These are phyloP conservation scores for Heloderma charlesbogerti DNA, from an alignment of 2,113 vertebrate genomes.

Conservation along the genomic window DNA sequence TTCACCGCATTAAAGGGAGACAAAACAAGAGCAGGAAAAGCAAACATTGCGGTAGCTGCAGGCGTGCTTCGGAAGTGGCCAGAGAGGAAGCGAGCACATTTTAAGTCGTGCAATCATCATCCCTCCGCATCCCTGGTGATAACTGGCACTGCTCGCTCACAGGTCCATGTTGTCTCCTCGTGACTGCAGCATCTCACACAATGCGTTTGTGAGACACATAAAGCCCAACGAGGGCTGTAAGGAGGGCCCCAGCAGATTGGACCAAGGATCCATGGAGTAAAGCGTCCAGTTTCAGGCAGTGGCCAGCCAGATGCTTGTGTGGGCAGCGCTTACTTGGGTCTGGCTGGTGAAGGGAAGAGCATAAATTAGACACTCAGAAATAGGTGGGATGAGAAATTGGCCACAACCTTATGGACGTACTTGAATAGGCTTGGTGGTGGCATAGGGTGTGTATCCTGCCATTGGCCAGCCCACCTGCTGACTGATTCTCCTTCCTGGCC, in stretches of 20 bases:
- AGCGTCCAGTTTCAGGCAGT: background rate
- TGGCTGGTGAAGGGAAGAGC: too few relatives aligned
- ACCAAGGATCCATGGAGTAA: background rate
- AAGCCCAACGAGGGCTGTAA: background rate
- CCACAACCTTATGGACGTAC: too few relatives aligned
- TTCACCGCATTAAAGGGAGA: constrained; percentile 9
- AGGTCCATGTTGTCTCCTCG: background rate
- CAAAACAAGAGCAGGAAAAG: constrained; percentile 1
- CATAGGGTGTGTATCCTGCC: too few relatives aligned
- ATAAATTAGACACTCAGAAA: too few relatives aligned
- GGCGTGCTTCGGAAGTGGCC: background rate
- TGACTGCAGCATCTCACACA: background rate
- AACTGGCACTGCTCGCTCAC: background rate
- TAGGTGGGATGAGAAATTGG: too few relatives aligned
- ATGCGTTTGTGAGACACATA: background rate
- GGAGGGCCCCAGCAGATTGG: background rate
- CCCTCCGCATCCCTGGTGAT: background rate
- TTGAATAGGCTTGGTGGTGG: too few relatives aligned
- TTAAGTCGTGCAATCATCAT: too few relatives aligned
- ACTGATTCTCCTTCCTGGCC: too few relatives aligned
- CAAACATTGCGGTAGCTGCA: background rate
- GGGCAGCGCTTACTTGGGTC: too few relatives aligned
- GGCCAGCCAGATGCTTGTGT: background rate
- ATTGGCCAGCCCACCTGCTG: too few relatives aligned
- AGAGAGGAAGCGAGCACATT: background rate